A percentile compares a stretch with the other conserved stretches of the same genome.
phyloP scores from a whole-genome alignment of 2,113 vertebrate species.

The Sinosuthora webbiana region DNA sequence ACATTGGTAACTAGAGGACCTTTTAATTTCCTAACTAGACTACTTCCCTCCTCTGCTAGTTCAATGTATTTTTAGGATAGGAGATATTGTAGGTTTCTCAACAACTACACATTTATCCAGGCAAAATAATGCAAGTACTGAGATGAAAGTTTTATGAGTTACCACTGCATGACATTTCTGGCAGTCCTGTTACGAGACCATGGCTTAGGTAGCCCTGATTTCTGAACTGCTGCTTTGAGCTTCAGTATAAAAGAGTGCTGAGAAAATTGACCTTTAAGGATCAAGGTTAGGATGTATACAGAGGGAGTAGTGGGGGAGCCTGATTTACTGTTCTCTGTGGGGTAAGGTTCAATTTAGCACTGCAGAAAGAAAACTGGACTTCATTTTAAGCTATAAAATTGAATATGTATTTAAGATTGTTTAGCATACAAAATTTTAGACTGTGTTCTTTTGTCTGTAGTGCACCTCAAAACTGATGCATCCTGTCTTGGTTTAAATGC shows the following conservation, averaged over 20 bases:
- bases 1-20: not conserved
- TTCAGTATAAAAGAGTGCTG: not conserved
- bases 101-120: not conserved
- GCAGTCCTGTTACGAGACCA: not conserved
- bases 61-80: not conserved
- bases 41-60: not conserved
- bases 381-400: not conserved
- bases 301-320: rapidly evolving
- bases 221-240: not conserved
- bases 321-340: not conserved
- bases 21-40: not conserved
- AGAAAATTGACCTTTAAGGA: not conserved
- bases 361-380: not conserved
- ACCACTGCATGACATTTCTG: not conserved
- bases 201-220: not conserved
- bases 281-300: not conserved
- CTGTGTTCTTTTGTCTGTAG: not conserved
- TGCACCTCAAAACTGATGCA: not conserved
- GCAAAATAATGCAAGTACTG: not conserved
- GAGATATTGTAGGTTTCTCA: not conserved
- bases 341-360: not conserved
- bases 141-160: not conserved
- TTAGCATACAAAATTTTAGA: not conserved
- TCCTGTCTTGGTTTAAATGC: not conserved
- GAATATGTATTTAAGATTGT: not conserved